Evolutionary conservation across 1,140 invertebrate species (phyloP), one percentile per base, ranked within the genome.

Genomic region (Drosophila sp.): DNA sequence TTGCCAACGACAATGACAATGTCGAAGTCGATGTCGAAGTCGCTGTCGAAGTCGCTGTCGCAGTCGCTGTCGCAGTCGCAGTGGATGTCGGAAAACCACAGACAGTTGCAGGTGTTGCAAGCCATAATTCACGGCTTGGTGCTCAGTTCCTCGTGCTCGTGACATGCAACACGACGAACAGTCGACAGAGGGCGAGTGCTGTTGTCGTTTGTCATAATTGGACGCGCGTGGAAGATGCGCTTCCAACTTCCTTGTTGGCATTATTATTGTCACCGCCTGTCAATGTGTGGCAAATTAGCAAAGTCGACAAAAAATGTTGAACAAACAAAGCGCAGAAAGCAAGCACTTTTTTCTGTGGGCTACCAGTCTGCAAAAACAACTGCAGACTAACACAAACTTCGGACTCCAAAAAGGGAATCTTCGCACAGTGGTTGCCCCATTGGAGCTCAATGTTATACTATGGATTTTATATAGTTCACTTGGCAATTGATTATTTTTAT

Each of bases 201-300:
- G 70, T 50, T 56, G 81, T 57, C 78, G 64, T 78, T 81, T 78
- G 82, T 86, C 82, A 82, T 86, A 87, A 87, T 86, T 86, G 82
- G 78, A 59, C 63, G 82, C 81, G 81, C 75, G 82, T 87, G 78
- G 82, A 78, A 82, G 82, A 86, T 86, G 82, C 64, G 71, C 78
- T 65, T 50, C 53, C 70, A 67, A 86, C 82, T 86, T 86, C 82
- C 82, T 86, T 76, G 82, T 86, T 86, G 74, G 62, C 74, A 65
- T 80, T 79, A 73, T 66, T 72, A 72, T 78, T 80, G 61, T 64
- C 63, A 61, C 34, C 14, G 69, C 72, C 65, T 57, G 71, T 72
- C 80, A 72, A 81, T 66, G 74, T 74, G 64, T 43, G 54, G 56
- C 67, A 79, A 71, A 86, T 74, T 70, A 66, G 56, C 51, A 45